Conservation (phyloP, 2,888 invertebrate species). For the Bembecia ichneumoniformis region DNA sequence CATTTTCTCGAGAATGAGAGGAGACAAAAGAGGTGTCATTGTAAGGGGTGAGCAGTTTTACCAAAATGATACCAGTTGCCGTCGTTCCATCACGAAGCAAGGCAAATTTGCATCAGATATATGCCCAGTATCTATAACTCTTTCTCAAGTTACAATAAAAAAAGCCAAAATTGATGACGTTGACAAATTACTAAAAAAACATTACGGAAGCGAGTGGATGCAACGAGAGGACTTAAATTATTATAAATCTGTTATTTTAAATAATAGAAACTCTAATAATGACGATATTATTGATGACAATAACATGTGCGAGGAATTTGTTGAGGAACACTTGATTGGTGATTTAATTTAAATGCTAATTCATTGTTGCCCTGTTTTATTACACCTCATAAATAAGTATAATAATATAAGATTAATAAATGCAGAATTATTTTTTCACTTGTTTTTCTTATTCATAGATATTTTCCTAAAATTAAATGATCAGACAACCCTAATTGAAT, state of each 20-base stretch:
- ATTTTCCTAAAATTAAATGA: constrained; percentile 1
- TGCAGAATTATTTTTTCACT: neutral
- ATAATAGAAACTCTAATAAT: constrained; percentile 8
- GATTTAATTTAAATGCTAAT: constrained; percentile 1
- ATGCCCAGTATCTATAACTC: constrained; percentile 4
- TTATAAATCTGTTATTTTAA: constrained; percentile 7
- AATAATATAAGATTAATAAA: neutral
- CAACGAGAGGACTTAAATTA: constrained; percentile 10
- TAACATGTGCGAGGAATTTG: constrained; percentile 6
- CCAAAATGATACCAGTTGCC: constrained; percentile 9
- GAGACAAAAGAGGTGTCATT: constrained; percentile 2
- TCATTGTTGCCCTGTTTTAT: too few species aligned
- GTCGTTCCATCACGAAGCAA: constrained; percentile 8
- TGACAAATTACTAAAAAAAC: constrained; percentile 7
- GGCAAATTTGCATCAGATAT: constrained; percentile 11
- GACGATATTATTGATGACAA: constrained; percentile 7
- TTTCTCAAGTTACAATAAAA: constrained; percentile 4
- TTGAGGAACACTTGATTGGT: constrained; percentile 6
- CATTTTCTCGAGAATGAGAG: constrained; percentile 11
- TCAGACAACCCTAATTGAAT: constrained; percentile 1
- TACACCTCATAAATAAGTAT: too few species aligned
- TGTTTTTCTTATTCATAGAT: neutral
- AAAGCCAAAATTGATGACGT: constrained; percentile 7
- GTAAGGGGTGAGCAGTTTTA: constrained; percentile 10
- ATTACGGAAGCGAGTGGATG: constrained; percentile 11